Evolutionary conservation across 2,888 invertebrate genomes (phyloP), one percentile per base, ranked within the genome.

Genomic region (Corbicula japonica): DNA sequence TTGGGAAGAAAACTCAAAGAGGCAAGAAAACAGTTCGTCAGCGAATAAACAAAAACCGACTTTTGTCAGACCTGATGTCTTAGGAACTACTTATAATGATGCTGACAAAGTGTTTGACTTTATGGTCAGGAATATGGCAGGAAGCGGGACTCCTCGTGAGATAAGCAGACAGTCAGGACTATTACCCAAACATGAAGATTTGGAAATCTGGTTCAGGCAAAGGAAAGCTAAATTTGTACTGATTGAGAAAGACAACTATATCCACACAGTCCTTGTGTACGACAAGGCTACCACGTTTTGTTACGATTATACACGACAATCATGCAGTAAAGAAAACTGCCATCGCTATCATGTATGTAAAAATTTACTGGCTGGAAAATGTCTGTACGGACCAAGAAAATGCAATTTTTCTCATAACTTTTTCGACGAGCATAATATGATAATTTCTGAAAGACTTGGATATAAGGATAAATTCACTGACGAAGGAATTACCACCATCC

Each of bases 391-490:
- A 30, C 35, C 23, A 21, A 52, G 48, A 2, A 58, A 54, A 21
- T 83, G 83, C 26, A 76, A 66, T 46, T 74, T 66, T 61, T 79
- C 79, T 8, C 83, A 83, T 68, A 60, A 83, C 41, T 63, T 73
- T 12, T 54, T 81, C 5, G 77, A 81, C 65, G 74, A 69, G 44
- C 32, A 61, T 6, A 77, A 75, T 58, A 38, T 26, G 23, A 71
- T 61, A 21, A 61, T 74, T 46, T 75, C 75, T 15, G 78, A 71
- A 35, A 18, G 35, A 1, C 74, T 77, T 60, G 81, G 81, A 28
- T 75, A 66, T 46, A n/a, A n/a, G n/a, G 56, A 21, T 52, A 62
- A 60, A 5, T 83, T 83, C 54, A 72, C 46, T 8, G 79, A 60
- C 70, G 50, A 72, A 15, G 76, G 79, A 41, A 76, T 83, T 12